Conservation (phyloP, 2,888 invertebrate species). For the Dasypolia templi region DNA sequence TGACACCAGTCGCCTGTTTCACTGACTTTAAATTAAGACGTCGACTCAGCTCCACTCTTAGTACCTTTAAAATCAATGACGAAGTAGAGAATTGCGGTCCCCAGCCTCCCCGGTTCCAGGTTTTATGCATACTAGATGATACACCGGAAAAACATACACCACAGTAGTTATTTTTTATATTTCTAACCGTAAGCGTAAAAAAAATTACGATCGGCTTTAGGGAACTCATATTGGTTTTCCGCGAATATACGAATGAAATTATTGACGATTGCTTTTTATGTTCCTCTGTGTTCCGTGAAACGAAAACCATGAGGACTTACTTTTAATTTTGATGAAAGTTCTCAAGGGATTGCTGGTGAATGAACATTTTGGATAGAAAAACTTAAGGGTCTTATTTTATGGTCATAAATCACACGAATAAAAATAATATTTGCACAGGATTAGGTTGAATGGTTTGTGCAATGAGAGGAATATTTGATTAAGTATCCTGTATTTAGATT, state of each 20-base stretch:
- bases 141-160: slow-evolving; percentile 68
- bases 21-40: slow-evolving; percentile 34
- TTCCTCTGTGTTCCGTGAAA: slow-evolving; percentile 52
- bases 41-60: slow-evolving; percentile 67
- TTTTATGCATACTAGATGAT: slow-evolving; percentile 72
- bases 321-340: slow-evolving; percentile 66
- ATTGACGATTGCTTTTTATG: slow-evolving; percentile 69
- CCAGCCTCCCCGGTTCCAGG: slow-evolving; percentile 62
- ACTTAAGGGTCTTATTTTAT: neutral
- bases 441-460: neutral
- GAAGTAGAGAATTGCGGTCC: slow-evolving; percentile 71
- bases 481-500: neutral
- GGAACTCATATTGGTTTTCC: slow-evolving; percentile 68
- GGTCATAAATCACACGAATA: neutral
- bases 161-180: slow-evolving; percentile 69
- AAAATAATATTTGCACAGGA: neutral
- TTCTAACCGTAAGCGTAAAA: slow-evolving; percentile 68
- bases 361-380: slow-evolving; percentile 30
- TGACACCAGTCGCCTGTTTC: neutral
- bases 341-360: slow-evolving; percentile 39
- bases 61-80: slow-evolving; percentile 78
- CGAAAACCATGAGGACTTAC: slow-evolving; percentile 52
- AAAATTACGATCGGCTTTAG: slow-evolving; percentile 69
- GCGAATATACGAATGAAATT: slow-evolving; percentile 68
- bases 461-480: neutral